These are phyloP conservation scores for Spatulosminthurus flaviceps DNA, from an alignment of 2,888 invertebrate species.

Conservation along the genomic window DNA sequence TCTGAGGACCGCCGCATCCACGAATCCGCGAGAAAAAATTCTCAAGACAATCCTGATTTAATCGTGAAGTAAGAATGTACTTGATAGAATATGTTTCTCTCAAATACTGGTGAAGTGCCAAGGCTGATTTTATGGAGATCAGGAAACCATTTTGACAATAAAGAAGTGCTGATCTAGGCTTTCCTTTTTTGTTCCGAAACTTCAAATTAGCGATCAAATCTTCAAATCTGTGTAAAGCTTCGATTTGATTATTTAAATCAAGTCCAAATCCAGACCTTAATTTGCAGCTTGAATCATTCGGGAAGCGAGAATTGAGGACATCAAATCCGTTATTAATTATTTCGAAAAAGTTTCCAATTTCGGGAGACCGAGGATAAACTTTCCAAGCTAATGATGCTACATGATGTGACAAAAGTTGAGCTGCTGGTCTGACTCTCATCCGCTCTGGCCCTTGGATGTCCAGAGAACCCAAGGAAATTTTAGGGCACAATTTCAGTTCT, in stretches of 20 bases:
- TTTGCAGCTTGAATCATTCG: constrained; percentile 5
- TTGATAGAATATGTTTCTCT: not conserved
- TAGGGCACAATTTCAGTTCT: constrained; percentile 46
- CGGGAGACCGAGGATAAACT: constrained; percentile 10
- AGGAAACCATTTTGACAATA: constrained; percentile 44
- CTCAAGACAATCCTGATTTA: constrained; percentile 47
- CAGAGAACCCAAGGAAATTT: constrained; percentile 28
- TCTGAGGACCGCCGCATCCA: constrained; percentile 33
- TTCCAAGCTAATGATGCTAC: constrained; percentile 39
- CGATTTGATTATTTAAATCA: not conserved
- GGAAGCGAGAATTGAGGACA: constrained; percentile 49
- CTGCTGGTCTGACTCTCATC: constrained; percentile 51
- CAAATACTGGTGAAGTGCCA: not conserved
- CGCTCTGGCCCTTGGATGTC: constrained; percentile 40
- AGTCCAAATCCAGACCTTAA: constrained; percentile 36
- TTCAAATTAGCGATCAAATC: constrained; percentile 2
- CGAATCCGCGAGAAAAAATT: constrained; percentile 43
- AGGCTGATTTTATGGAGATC: constrained; percentile 33
- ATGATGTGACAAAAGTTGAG: constrained; percentile 46
- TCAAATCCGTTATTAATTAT: constrained; percentile 51
- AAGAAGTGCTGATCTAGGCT: constrained; percentile 15
- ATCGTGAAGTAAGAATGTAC: constrained; percentile 27
- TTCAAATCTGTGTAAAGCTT: not conserved
- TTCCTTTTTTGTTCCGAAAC: constrained; percentile 30
- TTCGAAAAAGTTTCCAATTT: constrained; percentile 47